phyloP scores from a whole-genome alignment of 2,113 vertebrate genomes.

The Triplophysa dalaica region DNA sequence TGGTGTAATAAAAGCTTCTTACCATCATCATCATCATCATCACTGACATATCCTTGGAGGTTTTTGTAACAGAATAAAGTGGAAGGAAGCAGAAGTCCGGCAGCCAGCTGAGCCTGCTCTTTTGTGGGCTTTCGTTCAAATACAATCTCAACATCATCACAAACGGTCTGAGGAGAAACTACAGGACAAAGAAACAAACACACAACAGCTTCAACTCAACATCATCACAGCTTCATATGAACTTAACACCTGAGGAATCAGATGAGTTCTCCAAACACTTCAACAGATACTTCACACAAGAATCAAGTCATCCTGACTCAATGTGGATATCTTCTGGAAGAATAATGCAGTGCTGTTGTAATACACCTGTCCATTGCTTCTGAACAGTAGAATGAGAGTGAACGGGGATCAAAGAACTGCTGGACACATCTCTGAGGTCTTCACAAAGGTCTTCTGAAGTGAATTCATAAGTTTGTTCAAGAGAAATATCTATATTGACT shows the following conservation, averaged over 20 bases:
- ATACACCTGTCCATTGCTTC: no score
- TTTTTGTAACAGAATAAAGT: constrained; percentile 97
- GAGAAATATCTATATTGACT: no score
- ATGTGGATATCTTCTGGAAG: no score
- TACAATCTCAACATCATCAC: constrained; percentile 80
- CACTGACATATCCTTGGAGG: constrained; percentile 85
- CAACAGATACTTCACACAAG: no score
- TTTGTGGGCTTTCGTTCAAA: constrained; percentile 84
- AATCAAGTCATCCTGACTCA: no score
- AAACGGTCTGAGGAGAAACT: constrained; percentile 53
- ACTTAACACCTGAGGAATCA: background rate
- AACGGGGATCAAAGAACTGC: no score
- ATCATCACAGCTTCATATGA: background rate
- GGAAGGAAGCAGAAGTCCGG: constrained; percentile 81
- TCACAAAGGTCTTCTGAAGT: no score
- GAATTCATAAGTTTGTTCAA: no score
- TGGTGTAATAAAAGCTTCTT: constrained; percentile 53
- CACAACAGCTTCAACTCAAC: background rate
- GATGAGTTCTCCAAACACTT: no score
- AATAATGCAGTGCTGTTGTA: no score
- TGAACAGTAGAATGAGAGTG: no score
- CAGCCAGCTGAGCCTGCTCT: constrained; percentile 85
- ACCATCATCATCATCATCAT: constrained; percentile 85
- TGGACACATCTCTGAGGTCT: no score
- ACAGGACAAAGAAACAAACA: constrained; percentile 37